phyloP scores from a whole-genome alignment of 2,888 invertebrate species.

The Drosophila fulvimacula region DNA sequence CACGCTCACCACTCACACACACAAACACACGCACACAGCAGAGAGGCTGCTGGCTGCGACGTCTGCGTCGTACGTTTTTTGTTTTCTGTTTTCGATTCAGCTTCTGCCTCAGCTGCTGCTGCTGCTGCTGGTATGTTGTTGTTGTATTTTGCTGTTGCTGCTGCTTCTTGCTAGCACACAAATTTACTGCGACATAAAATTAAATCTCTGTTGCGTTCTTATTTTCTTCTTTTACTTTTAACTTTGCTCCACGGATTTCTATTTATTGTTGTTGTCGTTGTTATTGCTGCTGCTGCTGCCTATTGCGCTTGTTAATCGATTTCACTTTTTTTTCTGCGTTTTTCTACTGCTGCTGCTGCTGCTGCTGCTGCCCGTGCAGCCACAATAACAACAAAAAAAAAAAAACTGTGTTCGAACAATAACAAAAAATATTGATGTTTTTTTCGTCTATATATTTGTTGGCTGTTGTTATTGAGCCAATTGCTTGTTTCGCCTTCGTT shows the following conservation, averaged over 20 bases:
- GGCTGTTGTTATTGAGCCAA: conserved; percentile 11
- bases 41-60: conserved; percentile 42
- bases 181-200: conserved; percentile 76
- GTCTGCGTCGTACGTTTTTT: conserved; percentile 68
- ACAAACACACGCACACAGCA: conserved; percentile 35
- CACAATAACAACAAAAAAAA: conserved; percentile 50
- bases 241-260: conserved; percentile 29
- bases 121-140: conserved; percentile 40
- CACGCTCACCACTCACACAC: conserved; percentile 51
- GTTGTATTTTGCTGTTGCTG: conserved; percentile 50
- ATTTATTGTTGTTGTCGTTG: conserved; percentile 28
- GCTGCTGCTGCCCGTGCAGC: conserved; percentile 44
- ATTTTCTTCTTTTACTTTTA: conserved; percentile 22
- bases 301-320: conserved; percentile 66
- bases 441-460: conserved; percentile 14
- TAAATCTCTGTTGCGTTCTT: conserved; percentile 58
- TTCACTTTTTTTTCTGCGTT: conserved; percentile 65
- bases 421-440: conserved; percentile 34
- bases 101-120: conserved; percentile 61
- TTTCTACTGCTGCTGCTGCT: conserved; percentile 21
- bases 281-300: conserved; percentile 44
- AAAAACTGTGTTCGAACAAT: conserved; percentile 31
- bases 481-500: conserved; percentile 27
- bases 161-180: conserved; percentile 65
- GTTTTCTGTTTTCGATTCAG: conserved; percentile 62